Conservation (phyloP, 2,113 vertebrate species). For the Dunckerocampus dactyliophorus region DNA sequence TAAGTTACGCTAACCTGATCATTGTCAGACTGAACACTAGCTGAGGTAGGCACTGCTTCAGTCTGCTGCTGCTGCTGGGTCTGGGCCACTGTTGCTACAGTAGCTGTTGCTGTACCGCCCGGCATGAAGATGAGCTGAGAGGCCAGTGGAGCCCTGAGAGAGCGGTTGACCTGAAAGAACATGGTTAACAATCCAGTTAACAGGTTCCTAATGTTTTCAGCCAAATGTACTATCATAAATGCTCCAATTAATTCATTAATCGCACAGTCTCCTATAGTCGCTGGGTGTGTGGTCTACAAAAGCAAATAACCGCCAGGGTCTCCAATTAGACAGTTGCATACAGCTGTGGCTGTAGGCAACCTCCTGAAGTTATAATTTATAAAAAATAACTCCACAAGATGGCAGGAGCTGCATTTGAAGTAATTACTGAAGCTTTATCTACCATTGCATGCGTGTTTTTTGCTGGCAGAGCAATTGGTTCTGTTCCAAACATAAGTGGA, state of each 20-base stretch:
- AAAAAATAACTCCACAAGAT: background rate
- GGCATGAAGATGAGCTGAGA: slow-evolving; percentile 98
- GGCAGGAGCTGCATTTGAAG: background rate
- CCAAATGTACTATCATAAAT: background rate
- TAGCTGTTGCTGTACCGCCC: slow-evolving; percentile 88
- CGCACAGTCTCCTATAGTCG: no score
- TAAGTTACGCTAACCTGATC: slow-evolving; percentile 79
- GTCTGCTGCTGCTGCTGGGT: slow-evolving; percentile 77
- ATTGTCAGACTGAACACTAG: slow-evolving; percentile 82
- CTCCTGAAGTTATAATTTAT: no score
- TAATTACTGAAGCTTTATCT: background rate
- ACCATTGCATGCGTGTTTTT: no score
- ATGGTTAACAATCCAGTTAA: slow-evolving; percentile 9
- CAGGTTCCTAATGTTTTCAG: background rate
- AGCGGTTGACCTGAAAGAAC: slow-evolving; percentile 71
- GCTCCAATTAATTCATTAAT: no score
- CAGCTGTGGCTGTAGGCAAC: no score
- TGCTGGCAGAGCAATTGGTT: no score
- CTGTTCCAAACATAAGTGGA: no score
- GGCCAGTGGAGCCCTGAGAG: slow-evolving; percentile 82
- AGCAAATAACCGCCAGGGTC: no score
- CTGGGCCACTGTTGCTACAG: slow-evolving; percentile 75
- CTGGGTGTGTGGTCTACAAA: no score
- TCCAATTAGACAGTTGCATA: no score
- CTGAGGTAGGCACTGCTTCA: slow-evolving; percentile 78